Evolutionary conservation across 2,888 invertebrate species (phyloP), one percentile per base, ranked within the genome.

Genomic region (Sphinx pinastri): DNA sequence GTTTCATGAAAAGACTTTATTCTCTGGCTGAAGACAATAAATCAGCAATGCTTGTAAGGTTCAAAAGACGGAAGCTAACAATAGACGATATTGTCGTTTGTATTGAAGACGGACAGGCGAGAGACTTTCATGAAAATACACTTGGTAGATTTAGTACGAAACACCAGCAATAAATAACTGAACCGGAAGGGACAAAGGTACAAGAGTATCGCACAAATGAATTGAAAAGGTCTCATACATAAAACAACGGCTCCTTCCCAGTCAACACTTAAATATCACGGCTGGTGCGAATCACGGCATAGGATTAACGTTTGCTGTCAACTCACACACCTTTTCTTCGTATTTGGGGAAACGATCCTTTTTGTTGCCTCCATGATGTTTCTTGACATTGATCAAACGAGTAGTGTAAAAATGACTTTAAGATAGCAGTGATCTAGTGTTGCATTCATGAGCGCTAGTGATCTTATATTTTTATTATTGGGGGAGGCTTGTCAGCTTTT

Each of bases 191-290:
- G 92, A 92, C 91, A 90, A 89, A 92, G 92, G 91, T 90, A 88
- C 87, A 85, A 86, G 84, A 87, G 88, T 87, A 87, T 88, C 85
- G 87, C 85, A 86, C 90, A 91, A 92, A 93, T 92, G 92, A 92
- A 92, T 92, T 91, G 92, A 90, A 92, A 91, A 88, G 91, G 87
- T 81, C 87, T 92, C 92, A 92, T 92, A 92, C 91, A 92, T 93
- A 92, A 92, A 89, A 91, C 92, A 92, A 90, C 83, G 82, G 77
- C 76, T 82, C 81, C 83, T 81, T 82, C 78, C 77, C 83, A 81
- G 80, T 84, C 84, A 84, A 85, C 77, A 81, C 81, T 82, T 82
- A 81, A 86, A 85, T 87, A 87, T 86, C 85, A 85, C 83, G 79
- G 76, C 75, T 78, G 81, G 81, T 81, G 82, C 76, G 89, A 88